A percentile compares a stretch with the other conserved stretches of the same genome.
These are phyloP conservation scores for Argyrosomus regius DNA, from an alignment of 2,797 vertebrate species.

Conservation along the genomic window DNA sequence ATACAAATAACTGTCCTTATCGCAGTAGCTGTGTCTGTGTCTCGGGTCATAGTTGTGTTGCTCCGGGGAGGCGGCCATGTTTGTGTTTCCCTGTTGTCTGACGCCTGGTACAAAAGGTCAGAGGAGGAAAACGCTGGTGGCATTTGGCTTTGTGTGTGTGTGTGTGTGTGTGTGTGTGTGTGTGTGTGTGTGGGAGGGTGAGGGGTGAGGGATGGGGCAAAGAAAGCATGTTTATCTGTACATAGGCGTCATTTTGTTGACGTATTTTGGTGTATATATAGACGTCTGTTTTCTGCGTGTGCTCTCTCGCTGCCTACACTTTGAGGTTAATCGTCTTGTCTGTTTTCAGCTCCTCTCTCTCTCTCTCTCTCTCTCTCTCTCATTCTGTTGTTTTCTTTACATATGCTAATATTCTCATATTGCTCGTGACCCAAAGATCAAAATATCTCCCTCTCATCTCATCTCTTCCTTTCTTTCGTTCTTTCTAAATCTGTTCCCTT, in stretches of 20 bases:
- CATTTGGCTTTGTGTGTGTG: conserved; percentile 48
- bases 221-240: conserved; percentile 40
- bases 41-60: conserved; percentile 50
- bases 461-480: not conserved
- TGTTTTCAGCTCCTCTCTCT: conserved; percentile 46
- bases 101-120: conserved; percentile 76
- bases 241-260: conserved; percentile 37
- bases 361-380: conserved; percentile 30
- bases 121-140: conserved; percentile 67
- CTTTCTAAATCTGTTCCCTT: not conserved
- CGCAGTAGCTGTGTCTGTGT: conserved; percentile 47
- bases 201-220: not conserved
- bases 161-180: conserved; percentile 17
- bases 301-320: conserved; percentile 16
- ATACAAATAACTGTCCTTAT: conserved; percentile 27
- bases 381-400: not conserved
- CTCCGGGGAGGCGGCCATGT: conserved; percentile 70
- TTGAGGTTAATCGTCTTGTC: conserved; percentile 55
- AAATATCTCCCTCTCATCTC: not conserved
- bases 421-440: conserved; percentile 9
- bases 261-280: conserved; percentile 21
- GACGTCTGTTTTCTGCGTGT: conserved; percentile 1
- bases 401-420: conserved; percentile 1
- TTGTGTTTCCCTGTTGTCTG: conserved; percentile 71
- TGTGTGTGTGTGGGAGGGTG: conserved; percentile 9